These are phyloP conservation scores for Strigamia transsilvanica DNA, from an alignment of 2,888 invertebrate species.

Conservation along the genomic window DNA sequence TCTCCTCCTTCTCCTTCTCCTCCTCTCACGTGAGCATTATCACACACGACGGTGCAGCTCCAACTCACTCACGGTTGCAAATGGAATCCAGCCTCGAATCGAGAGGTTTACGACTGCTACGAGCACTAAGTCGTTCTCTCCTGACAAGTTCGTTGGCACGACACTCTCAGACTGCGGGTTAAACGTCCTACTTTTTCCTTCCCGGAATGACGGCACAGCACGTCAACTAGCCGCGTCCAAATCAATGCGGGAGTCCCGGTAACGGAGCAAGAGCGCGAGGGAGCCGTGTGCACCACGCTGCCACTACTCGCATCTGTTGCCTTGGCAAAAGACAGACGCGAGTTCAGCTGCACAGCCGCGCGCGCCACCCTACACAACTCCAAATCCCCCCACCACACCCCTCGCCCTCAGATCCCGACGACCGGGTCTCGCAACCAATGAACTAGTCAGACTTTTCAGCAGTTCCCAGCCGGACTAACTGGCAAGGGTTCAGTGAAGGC, in stretches of 20 bases:
- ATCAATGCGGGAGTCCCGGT: neutral
- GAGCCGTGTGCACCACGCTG: constrained; percentile 22
- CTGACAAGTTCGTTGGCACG: constrained; percentile 38
- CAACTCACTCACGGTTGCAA: constrained; percentile 30
- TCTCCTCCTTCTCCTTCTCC: neutral
- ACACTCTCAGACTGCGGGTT: constrained; percentile 1
- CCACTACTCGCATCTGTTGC: constrained; percentile 42
- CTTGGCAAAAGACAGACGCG: constrained; percentile 26
- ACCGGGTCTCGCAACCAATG: neutral
- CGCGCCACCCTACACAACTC: neutral
- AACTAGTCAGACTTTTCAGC: neutral
- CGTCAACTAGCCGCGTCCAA: constrained; percentile 29
- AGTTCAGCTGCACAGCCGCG: constrained; percentile 23
- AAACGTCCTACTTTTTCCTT: constrained; percentile 35
- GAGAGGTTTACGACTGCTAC: constrained; percentile 15
- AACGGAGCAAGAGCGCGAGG: neutral
- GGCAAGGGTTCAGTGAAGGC: neutral
- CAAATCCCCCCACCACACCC: neutral
- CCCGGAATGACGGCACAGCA: neutral
- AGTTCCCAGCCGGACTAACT: neutral
- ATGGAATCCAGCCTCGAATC: constrained; percentile 43
- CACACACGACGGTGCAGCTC: constrained; percentile 8
- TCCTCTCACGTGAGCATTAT: constrained; percentile 35
- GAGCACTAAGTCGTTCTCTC: constrained; percentile 35
- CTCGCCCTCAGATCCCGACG: neutral